Evolutionary conservation across 53 echinoderm and acorn worm species (phyloP), one percentile per base, ranked within the genome.

Genomic region (Astropecten irregularis): DNA sequence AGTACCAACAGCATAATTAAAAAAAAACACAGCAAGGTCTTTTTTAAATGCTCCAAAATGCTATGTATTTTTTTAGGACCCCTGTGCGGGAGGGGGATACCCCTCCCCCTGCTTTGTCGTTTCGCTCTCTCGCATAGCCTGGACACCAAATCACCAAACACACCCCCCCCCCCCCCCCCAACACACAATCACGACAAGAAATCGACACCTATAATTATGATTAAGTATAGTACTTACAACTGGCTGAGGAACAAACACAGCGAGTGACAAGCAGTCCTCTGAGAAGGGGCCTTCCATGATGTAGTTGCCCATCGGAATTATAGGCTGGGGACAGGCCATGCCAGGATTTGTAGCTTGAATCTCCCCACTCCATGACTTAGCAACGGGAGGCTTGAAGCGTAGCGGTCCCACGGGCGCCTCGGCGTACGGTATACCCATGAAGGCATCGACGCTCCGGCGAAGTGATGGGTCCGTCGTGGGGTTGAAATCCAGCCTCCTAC

Each of bases 351-450:
- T 85, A 27, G 86, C 86, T 72, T 63, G 9, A 0, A 88, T 18
- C 30, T 50, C 59, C 22, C 50, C 79, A 13, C 50, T 69, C 87
- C 79, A 87, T 69, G 69, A 32, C 29, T 77, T 79, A 19, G 82
- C 71, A 4, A 88, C 82, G 4, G 88, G 88, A 3, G 82, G 71
- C 37, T 70, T 88, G 63, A 88, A 82, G 60, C 88, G 88, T 0
- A 88, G 66, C 35, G 70, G 49, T 11, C 82, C 82, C 18, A 88
- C 82, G 37, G 88, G 88, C 8, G 88, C 59, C 28, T 82, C 82
- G 30, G 88, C 88, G 39, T 88, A 88, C 60, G 82, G 88, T 44
- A 88, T 82, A 26, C 88, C 82, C 51, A 88, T 54, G 72, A 23
- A 88, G 33, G 82, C 82, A 39, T 82, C 29, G 25, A 88, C 88